A percentile compares a stretch with the other conserved stretches of the same genome.
Evolutionary conservation across 2,888 invertebrate genomes (phyloP).

Genomic region (Chloromyia formosa): DNA sequence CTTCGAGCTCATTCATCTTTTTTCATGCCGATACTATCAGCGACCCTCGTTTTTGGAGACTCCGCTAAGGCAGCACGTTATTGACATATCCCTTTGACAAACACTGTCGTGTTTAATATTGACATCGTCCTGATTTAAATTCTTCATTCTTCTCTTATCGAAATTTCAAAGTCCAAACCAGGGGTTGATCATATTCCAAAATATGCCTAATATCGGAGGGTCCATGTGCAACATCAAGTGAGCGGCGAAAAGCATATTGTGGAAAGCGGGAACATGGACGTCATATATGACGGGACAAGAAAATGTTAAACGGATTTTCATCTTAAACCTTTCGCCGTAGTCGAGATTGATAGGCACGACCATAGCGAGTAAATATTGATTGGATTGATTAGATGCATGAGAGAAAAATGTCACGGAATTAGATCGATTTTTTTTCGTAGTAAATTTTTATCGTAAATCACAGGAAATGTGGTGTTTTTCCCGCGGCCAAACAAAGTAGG

Average conservation of each 20-base stretch:
- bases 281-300: background rate
- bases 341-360: background rate
- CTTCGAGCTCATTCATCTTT: slow-evolving; percentile 14
- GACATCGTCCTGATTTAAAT: slow-evolving; percentile 37
- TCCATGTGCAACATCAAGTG: background rate
- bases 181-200: slow-evolving; percentile 11
- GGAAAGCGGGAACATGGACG: background rate
- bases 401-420: background rate
- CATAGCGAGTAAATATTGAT: background rate
- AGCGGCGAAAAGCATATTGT: background rate
- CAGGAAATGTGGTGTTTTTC: slow-evolving; percentile 32
- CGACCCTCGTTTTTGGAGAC: background rate
- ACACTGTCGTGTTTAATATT: slow-evolving; percentile 34
- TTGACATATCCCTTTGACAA: slow-evolving; percentile 36
- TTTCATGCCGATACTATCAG: slow-evolving; percentile 4
- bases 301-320: slow-evolving; percentile 21
- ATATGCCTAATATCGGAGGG: slow-evolving; percentile 7
- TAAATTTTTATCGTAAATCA: slow-evolving; percentile 33
- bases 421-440: slow-evolving; percentile 9
- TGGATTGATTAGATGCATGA: background rate
- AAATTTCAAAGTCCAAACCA: background rate
- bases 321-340: background rate
- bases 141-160: slow-evolving; percentile 4
- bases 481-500: slow-evolving; percentile 1
- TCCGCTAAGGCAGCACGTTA: slow-evolving; percentile 17